Conservation (phyloP, 92 coral and sea anemone species). For the Desmophyllum pertusum region DNA sequence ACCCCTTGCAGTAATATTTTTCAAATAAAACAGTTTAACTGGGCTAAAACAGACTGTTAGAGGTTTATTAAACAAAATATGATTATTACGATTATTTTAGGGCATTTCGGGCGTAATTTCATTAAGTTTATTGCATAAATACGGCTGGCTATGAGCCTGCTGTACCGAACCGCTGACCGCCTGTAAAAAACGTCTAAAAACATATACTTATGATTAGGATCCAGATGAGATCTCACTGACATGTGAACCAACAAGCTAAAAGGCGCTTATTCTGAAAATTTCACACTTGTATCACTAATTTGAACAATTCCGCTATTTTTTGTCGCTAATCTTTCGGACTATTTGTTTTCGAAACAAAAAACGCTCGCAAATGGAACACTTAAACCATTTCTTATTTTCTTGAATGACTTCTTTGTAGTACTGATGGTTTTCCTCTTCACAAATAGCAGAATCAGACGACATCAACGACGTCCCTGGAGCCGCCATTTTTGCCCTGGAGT, state of each 20-base stretch:
- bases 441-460: too few species aligned
- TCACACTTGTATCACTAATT: slow-evolving; percentile 38
- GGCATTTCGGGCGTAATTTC: not conserved
- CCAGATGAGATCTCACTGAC: not conserved
- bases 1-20: not conserved
- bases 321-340: slow-evolving; percentile 24
- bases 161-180: slow-evolving; percentile 22
- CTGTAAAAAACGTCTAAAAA: not conserved
- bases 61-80: not conserved
- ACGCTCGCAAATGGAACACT: too few species aligned
- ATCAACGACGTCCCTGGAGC: too few species aligned
- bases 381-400: too few species aligned
- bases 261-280: slow-evolving; percentile 18
- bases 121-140: not conserved
- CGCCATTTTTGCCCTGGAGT: too few species aligned
- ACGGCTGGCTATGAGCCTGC: slow-evolving; percentile 19
- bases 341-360: too few species aligned
- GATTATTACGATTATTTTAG: not conserved
- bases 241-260: slow-evolving; percentile 6
- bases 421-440: too few species aligned
- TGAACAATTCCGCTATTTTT: slow-evolving; percentile 37
- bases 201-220: slow-evolving; percentile 34
- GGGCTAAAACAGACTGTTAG: not conserved
- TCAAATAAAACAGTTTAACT: not conserved
- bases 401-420: too few species aligned